Percentiles rank a stretch among this genome's conserved stretches.
Evolutionary conservation across 2,888 invertebrate species (phyloP).

Genomic region (Eilema depressum): DNA sequence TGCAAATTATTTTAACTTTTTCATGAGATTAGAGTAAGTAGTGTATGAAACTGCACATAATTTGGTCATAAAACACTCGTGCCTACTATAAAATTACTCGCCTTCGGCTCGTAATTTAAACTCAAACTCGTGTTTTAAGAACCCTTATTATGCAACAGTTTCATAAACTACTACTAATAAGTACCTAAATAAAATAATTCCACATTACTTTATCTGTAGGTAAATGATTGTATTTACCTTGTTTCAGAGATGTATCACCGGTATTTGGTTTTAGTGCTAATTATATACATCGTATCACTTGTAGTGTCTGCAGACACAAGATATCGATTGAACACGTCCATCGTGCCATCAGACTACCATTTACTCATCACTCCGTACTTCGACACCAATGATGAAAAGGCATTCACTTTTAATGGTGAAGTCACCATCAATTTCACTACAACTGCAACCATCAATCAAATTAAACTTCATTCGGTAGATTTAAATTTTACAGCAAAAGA

Average conservation of each 20-base stretch:
- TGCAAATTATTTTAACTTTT: too few species aligned
- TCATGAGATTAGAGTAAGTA: too few species aligned
- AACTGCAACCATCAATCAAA: slow-evolving; percentile 60
- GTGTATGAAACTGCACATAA: too few species aligned
- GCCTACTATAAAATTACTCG: too few species aligned
- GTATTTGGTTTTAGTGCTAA: not conserved
- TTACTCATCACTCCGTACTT: slow-evolving; percentile 85
- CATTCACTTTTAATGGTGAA: slow-evolving; percentile 82
- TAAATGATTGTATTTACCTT: not conserved
- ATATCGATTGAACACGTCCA: slow-evolving; percentile 72
- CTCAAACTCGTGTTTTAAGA: too few species aligned
- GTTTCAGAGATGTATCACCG: not conserved
- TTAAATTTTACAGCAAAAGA: slow-evolving; percentile 62
- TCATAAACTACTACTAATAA: too few species aligned
- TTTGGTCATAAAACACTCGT: too few species aligned
- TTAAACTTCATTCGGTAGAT: slow-evolving; percentile 77
- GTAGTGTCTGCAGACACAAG: slow-evolving; percentile 54
- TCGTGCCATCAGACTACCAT: slow-evolving; percentile 85
- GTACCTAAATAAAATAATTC: too few species aligned
- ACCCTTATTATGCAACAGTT: too few species aligned
- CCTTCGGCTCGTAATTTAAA: too few species aligned
- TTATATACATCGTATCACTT: not conserved
- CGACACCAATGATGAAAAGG: slow-evolving; percentile 67
- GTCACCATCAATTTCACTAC: slow-evolving; percentile 75
- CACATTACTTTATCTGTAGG: too few species aligned